Evolutionary conservation across 2,797 vertebrate genomes (phyloP).

Genomic region (Poecile montanus): DNA sequence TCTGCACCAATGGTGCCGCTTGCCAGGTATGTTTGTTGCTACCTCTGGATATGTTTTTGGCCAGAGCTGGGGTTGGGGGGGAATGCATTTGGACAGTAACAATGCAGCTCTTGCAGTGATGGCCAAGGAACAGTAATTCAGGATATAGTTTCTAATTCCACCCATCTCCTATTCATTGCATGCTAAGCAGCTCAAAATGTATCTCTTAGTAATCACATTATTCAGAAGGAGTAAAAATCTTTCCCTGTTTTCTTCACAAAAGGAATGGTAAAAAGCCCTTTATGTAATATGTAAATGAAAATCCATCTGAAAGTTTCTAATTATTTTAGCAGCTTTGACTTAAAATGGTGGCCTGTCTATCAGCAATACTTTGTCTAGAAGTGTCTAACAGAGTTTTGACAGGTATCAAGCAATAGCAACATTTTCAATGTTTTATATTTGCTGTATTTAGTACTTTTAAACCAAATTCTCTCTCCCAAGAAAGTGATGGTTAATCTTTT

Average conservation of each 20-base stretch:
- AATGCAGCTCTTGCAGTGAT: background rate
- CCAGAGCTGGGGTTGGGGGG: background rate
- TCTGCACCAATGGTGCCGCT: background rate
- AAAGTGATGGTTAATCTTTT: background rate
- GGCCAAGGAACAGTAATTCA: background rate
- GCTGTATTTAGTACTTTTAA: background rate
- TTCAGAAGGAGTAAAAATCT: background rate
- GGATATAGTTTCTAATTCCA: background rate
- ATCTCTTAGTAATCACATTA: background rate
- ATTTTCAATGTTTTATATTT: background rate
- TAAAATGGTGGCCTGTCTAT: background rate
- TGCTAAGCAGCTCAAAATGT: background rate
- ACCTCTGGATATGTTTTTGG: background rate
- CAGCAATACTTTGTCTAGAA: background rate
- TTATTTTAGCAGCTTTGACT: background rate
- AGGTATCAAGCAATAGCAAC: background rate
- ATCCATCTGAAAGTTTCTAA: background rate
- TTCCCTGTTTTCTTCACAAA: slow-evolving; percentile 17
- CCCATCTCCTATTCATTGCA: background rate
- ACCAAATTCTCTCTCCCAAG: background rate
- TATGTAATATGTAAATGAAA: background rate
- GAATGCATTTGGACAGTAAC: background rate
- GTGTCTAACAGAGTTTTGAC: background rate
- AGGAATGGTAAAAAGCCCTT: background rate
- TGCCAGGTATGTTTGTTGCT: background rate